phyloP scores from a whole-genome alignment of 2,888 invertebrate species.

The Coenonympha arcania region DNA sequence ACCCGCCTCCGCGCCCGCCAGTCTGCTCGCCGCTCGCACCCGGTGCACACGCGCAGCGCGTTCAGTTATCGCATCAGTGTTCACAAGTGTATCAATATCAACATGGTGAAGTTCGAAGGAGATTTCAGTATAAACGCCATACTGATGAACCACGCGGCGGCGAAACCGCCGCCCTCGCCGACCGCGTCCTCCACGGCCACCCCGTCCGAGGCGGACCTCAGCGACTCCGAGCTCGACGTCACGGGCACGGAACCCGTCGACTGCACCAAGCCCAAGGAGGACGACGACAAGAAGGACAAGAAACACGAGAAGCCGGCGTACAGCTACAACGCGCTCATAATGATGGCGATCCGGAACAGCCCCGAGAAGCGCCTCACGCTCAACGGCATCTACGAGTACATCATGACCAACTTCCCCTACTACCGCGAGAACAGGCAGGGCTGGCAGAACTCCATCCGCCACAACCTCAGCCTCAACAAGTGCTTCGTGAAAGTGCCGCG shows the following conservation, averaged over 20 bases:
- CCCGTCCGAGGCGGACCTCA: constrained; percentile 59
- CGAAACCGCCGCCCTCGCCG: constrained; percentile 60
- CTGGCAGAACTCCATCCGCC: constrained; percentile 99
- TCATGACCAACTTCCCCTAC: constrained; percentile 98
- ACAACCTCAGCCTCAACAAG: constrained; percentile 98
- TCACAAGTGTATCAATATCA: constrained; percentile 51
- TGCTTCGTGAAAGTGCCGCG: constrained; percentile 98
- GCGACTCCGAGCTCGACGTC: constrained; percentile 83
- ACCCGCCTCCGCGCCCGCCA: constrained; percentile 65
- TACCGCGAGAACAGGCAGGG: constrained; percentile 98
- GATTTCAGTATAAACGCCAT: constrained; percentile 88
- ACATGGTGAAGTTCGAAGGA: constrained; percentile 76
- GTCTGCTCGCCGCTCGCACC: constrained; percentile 58
- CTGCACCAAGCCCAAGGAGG: constrained; percentile 74
- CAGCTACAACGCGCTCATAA: constrained; percentile 98
- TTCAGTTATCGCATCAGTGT: constrained; percentile 30
- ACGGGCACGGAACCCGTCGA: constrained; percentile 84
- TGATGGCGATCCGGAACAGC: constrained; percentile 99
- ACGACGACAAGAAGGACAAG: constrained; percentile 63
- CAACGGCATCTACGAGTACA: constrained; percentile 98
- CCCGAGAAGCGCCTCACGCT: constrained; percentile 94
- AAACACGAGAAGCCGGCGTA: constrained; percentile 96
- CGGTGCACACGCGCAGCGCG: constrained; percentile 46
- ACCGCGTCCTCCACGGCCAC: constrained; percentile 59
- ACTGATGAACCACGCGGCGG: constrained; percentile 74